phyloP scores from a whole-genome alignment of 2,797 vertebrate genomes.

The Microctenopoma stevenorrisi region DNA sequence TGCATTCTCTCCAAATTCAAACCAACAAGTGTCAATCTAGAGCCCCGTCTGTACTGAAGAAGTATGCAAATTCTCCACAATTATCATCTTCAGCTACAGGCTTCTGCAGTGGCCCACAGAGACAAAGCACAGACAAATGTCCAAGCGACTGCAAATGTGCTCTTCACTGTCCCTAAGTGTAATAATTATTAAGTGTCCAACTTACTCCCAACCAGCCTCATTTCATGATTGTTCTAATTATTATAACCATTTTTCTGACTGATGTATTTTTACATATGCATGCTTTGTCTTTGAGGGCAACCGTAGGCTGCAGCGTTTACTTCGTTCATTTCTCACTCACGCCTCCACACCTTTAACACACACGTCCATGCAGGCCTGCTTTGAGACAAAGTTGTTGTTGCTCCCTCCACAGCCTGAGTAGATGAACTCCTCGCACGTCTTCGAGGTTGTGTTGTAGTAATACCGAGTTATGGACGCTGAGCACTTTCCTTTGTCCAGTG shows the following conservation, averaged over 20 bases:
- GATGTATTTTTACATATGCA: too few relatives aligned
- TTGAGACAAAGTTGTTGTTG: constrained; percentile 90
- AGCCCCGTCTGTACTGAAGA: constrained; percentile 1
- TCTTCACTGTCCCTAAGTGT: too few relatives aligned
- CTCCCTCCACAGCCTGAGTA: constrained; percentile 94
- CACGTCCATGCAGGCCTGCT: constrained; percentile 82
- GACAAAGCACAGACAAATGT: too few relatives aligned
- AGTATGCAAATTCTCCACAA: background rate
- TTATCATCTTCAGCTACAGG: background rate
- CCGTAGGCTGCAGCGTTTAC: background rate
- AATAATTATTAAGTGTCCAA: too few relatives aligned
- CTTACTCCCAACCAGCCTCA: too few relatives aligned
- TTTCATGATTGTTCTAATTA: too few relatives aligned
- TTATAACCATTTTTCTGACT: too few relatives aligned
- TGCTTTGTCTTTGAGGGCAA: too few relatives aligned
- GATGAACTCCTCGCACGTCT: constrained; percentile 87
- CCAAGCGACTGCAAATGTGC: too few relatives aligned
- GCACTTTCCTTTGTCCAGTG: constrained; percentile 88
- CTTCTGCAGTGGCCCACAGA: too few relatives aligned
- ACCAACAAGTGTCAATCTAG: background rate
- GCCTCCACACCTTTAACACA: constrained; percentile 85
- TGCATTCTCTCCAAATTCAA: constrained; percentile 15
- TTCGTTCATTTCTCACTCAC: background rate
- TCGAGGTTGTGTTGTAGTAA: constrained; percentile 86
- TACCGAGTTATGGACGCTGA: constrained; percentile 89